A percentile compares a stretch with the other conserved stretches of the same genome.
Evolutionary conservation across 2,113 vertebrate species (phyloP).

Genomic region (Ondatra zibethicus): DNA sequence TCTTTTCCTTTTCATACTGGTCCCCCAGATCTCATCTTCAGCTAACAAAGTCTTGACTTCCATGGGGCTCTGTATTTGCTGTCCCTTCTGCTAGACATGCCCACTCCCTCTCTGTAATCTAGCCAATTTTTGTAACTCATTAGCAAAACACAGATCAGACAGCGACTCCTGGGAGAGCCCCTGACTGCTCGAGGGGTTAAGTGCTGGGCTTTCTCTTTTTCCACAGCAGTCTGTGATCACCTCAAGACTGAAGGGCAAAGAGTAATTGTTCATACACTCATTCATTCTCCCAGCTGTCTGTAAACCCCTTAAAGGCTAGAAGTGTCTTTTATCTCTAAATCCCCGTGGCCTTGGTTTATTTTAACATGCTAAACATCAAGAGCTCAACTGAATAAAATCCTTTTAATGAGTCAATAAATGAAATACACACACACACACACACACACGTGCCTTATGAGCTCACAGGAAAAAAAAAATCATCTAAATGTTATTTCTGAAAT

Average conservation of each 20-base stretch:
- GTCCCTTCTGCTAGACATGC: neutral
- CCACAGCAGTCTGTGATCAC: neutral
- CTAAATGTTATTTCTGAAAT: constrained; percentile 49
- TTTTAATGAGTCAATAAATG: constrained; percentile 38
- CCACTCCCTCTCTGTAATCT: neutral
- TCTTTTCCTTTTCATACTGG: neutral
- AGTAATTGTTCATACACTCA: neutral
- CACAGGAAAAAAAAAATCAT: constrained; percentile 4
- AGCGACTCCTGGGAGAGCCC: neutral
- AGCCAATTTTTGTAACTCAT: neutral
- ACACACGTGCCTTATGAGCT: neutral
- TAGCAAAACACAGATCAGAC: neutral
- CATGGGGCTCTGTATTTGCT: neutral
- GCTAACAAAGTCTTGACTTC: neutral
- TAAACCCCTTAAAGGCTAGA: neutral
- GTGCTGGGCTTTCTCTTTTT: neutral
- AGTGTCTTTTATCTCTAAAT: constrained; percentile 50
- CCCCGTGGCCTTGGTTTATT: neutral
- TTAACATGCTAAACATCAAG: constrained; percentile 34
- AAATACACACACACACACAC: neutral
- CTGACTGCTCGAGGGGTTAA: neutral
- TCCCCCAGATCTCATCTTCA: neutral
- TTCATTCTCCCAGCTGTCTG: neutral
- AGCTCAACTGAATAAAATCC: constrained; percentile 11
- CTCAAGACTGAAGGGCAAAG: constrained; percentile 16